Percentiles rank a stretch among this genome's conserved stretches.
phyloP scores from a whole-genome alignment of 2,888 invertebrate genomes.

The Polydrusus pterygomalis region DNA sequence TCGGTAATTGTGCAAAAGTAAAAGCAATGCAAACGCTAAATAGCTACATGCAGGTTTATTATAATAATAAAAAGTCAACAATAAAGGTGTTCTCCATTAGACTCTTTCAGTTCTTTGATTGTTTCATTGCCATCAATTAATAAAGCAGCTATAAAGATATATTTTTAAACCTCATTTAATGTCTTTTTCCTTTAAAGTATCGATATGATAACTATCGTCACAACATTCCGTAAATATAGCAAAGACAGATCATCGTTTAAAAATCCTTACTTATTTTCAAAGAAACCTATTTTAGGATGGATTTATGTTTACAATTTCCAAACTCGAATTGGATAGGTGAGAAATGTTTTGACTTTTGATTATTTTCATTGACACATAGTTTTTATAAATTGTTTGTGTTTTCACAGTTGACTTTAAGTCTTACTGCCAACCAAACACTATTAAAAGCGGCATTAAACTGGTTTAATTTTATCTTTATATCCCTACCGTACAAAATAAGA shows the following conservation, averaged over 20 bases:
- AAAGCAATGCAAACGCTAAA: conserved; percentile 2
- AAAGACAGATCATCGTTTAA: conserved; percentile 10
- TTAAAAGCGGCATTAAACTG: conserved; percentile 58
- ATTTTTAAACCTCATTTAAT: not conserved
- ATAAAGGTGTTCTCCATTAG: too few relatives aligned
- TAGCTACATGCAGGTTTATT: not conserved
- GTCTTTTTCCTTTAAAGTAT: not conserved
- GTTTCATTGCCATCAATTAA: too few relatives aligned
- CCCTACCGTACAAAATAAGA: conserved; percentile 44
- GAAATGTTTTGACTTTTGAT: conserved; percentile 60
- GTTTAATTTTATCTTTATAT: conserved; percentile 57
- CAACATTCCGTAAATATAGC: conserved; percentile 7
- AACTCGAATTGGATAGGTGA: conserved; percentile 58
- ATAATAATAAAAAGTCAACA: too few relatives aligned
- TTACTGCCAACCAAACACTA: conserved; percentile 59
- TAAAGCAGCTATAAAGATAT: too few relatives aligned
- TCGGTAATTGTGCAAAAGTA: conserved; percentile 17
- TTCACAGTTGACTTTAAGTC: conserved; percentile 60
- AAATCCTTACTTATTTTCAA: conserved; percentile 39
- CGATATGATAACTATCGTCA: not conserved
- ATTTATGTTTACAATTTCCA: conserved; percentile 55
- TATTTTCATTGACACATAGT: conserved; percentile 61
- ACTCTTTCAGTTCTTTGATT: too few relatives aligned
- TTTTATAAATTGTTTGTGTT: conserved; percentile 61
- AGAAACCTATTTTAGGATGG: conserved; percentile 56